A percentile compares a stretch with the other conserved stretches of the same genome.
Conservation (phyloP, 30 jellyfish, hydroid and myxozoan genomes). For the Aurelia aurita region DNA sequence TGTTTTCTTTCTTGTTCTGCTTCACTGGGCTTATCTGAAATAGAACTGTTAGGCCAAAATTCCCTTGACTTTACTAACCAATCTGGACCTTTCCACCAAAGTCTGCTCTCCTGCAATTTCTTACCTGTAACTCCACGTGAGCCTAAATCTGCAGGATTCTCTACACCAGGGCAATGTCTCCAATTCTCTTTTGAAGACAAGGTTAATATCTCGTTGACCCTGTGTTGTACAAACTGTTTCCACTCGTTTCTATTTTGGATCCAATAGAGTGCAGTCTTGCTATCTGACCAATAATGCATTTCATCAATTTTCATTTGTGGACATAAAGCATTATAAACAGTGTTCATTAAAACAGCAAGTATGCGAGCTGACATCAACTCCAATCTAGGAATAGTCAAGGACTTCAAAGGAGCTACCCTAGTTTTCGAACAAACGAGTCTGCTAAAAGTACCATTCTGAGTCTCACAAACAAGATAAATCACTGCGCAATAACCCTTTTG, state of each 20-base stretch:
- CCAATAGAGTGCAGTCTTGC: constrained; percentile 5
- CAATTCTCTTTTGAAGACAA: constrained; percentile 19
- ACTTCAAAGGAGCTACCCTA: constrained; percentile 61
- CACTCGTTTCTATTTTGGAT: neutral
- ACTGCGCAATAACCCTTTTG: constrained; percentile 11
- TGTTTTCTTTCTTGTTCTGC: no score
- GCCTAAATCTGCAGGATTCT: constrained; percentile 57
- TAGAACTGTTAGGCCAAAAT: no score
- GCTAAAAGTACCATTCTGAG: neutral
- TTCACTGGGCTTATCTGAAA: no score
- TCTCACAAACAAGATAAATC: neutral
- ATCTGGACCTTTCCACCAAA: constrained; percentile 53
- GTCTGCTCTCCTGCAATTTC: neutral
- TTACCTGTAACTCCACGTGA: constrained; percentile 21
- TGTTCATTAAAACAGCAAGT: constrained; percentile 14
- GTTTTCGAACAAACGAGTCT: neutral
- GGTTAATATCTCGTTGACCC: constrained; percentile 15
- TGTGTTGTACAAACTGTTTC: constrained; percentile 7
- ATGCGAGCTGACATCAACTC: constrained; percentile 63
- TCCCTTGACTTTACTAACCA: constrained; percentile 2
- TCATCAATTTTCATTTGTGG: neutral
- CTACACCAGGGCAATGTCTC: constrained; percentile 23
- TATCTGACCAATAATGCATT: neutral
- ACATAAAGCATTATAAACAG: constrained; percentile 13
- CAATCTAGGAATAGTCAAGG: constrained; percentile 33